Conservation (phyloP, 1,140 invertebrate species). For the Eumaeus atala region DNA sequence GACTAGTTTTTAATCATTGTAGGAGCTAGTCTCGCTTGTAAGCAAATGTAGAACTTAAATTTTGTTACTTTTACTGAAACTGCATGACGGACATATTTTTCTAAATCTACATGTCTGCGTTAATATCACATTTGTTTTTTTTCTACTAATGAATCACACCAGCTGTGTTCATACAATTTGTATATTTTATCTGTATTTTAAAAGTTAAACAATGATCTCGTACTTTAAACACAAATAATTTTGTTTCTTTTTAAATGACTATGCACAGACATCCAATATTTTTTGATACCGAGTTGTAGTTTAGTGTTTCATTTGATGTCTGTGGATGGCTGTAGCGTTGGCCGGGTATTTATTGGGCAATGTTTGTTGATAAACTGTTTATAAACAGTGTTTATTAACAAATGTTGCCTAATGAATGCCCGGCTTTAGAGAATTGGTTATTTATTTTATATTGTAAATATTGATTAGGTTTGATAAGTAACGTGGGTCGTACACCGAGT, state of each 20-base stretch:
- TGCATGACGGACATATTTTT: neutral
- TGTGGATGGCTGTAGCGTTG: neutral
- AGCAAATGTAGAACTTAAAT: neutral
- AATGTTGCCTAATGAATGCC: neutral
- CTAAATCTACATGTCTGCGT: neutral
- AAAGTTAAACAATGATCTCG: constrained; percentile 69
- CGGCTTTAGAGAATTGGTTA: constrained; percentile 47
- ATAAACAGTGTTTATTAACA: too few relatives aligned
- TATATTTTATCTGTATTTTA: constrained; percentile 46
- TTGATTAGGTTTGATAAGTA: constrained; percentile 41
- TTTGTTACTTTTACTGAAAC: neutral
- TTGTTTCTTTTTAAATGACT: constrained; percentile 30
- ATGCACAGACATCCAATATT: constrained; percentile 15
- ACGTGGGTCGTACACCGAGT: constrained; percentile 55
- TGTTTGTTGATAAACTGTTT: constrained; percentile 3
- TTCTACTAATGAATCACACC: constrained; percentile 48
- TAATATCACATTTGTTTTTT: constrained; percentile 15
- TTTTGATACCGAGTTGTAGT: neutral
- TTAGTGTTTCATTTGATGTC: neutral
- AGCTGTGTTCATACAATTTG: constrained; percentile 63
- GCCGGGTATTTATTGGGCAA: neutral
- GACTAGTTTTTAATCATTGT: too few relatives aligned
- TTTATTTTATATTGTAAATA: constrained; percentile 69
- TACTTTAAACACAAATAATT: constrained; percentile 47
- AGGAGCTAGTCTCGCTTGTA: neutral